These are phyloP conservation scores for Capitella teleta DNA, from an alignment of 1,140 invertebrate species.

Conservation along the genomic window DNA sequence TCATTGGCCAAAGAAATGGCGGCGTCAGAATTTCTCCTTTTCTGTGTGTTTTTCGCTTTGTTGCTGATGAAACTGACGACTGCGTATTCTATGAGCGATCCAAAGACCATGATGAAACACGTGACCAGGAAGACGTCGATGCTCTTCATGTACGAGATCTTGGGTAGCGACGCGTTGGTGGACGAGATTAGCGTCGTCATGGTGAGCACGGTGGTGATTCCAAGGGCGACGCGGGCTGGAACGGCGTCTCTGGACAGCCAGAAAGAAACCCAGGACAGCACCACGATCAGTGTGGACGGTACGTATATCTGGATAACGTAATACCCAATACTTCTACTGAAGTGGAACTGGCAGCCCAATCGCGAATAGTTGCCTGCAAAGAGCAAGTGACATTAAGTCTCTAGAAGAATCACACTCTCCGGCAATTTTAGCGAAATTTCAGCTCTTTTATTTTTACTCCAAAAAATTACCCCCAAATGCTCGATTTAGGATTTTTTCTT, in stretches of 20 bases:
- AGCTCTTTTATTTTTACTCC: too few species aligned
- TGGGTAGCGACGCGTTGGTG: conserved; percentile 92
- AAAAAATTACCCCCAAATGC: too few species aligned
- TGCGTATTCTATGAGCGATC: conserved; percentile 20
- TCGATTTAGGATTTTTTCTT: too few species aligned
- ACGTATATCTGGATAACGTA: conserved; percentile 99
- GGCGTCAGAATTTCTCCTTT: too few species aligned
- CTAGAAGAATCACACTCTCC: not conserved
- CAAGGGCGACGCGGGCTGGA: conserved; percentile 13
- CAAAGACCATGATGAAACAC: conserved; percentile 68
- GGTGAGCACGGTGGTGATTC: conserved; percentile 87
- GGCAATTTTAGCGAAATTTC: too few species aligned
- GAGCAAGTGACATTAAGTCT: not conserved
- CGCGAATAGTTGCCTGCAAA: conserved; percentile 88
- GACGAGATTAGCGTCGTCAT: conserved; percentile 99
- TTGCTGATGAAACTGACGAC: conserved; percentile 17
- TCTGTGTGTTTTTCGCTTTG: too few species aligned
- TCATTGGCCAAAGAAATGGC: too few species aligned
- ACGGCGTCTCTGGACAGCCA: conserved; percentile 43
- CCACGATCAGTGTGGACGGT: conserved; percentile 94
- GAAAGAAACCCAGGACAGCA: conserved; percentile 34
- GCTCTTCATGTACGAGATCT: conserved; percentile 93
- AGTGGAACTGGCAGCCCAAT: conserved; percentile 92
- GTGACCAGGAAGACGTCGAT: conserved; percentile 96
- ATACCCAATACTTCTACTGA: conserved; percentile 95